Evolutionary conservation across 2,113 vertebrate species (phyloP).

Genomic region (Oncorhynchus kisutch): DNA sequence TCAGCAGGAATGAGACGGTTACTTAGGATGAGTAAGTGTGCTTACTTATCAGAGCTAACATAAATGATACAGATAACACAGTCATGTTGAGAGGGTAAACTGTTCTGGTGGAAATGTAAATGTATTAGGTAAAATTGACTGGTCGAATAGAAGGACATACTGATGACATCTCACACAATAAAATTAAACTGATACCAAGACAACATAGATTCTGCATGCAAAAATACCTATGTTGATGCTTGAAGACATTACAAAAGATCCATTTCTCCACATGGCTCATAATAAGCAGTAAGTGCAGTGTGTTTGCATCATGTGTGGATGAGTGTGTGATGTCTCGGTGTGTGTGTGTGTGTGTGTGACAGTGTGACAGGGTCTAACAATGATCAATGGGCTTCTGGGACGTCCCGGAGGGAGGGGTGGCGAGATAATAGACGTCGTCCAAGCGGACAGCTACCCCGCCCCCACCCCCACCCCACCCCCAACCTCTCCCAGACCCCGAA

Average conservation of each 20-base stretch:
- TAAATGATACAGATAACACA: not conserved
- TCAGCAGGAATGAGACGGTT: not conserved
- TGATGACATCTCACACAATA: too few relatives aligned
- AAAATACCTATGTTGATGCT: too few relatives aligned
- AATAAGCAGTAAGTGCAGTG: not conserved
- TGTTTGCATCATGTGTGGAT: conserved; percentile 7
- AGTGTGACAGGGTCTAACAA: conserved; percentile 65
- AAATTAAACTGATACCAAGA: too few relatives aligned
- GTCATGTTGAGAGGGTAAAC: not conserved
- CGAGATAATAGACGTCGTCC: conserved; percentile 75
- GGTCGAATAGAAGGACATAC: too few relatives aligned
- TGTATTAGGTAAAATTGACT: too few relatives aligned
- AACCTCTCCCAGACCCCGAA: conserved; percentile 45
- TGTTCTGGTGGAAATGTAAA: not conserved
- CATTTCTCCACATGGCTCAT: too few relatives aligned
- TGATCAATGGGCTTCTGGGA: conserved; percentile 73
- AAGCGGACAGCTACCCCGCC: conserved; percentile 53
- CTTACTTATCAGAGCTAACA: not conserved
- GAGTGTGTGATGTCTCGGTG: conserved; percentile 7
- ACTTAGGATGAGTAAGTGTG: too few relatives aligned
- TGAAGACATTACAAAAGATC: too few relatives aligned
- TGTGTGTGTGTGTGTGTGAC: conserved; percentile 20
- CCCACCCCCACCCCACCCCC: conserved; percentile 20
- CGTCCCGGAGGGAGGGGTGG: conserved; percentile 67
- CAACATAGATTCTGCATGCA: too few relatives aligned